These are phyloP conservation scores for Ginglymostoma cirratum DNA, from an alignment of 2,113 vertebrate genomes.

Conservation along the genomic window DNA sequence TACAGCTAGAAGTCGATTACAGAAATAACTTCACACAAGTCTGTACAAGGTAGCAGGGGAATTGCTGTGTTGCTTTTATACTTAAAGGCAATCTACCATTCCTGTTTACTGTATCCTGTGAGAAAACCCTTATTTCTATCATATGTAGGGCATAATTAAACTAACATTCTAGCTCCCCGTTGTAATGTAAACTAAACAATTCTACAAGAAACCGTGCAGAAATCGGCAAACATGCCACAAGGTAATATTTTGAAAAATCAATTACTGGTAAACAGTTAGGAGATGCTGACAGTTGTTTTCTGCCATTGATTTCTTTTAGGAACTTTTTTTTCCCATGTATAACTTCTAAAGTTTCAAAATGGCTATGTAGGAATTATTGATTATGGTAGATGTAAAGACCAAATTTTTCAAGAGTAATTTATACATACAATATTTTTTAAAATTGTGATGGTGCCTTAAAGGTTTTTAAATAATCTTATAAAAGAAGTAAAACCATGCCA, in stretches of 20 bases:
- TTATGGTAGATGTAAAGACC: neutral
- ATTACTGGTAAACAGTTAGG: neutral
- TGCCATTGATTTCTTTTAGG: neutral
- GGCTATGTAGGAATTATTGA: neutral
- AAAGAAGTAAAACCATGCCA: neutral
- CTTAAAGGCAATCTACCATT: neutral
- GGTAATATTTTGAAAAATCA: conserved; percentile 27
- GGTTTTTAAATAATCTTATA: neutral
- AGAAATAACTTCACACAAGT: neutral
- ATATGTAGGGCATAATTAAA: neutral
- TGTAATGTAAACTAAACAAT: conserved; percentile 3
- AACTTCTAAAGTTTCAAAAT: conserved; percentile 12
- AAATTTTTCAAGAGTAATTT: neutral
- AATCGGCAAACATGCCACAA: neutral
- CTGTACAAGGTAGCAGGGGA: neutral
- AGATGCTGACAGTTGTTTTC: conserved; percentile 4
- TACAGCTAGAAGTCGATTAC: neutral
- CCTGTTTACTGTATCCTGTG: neutral
- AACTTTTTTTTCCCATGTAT: neutral
- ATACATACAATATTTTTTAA: neutral
- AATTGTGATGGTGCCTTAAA: neutral
- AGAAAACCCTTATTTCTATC: neutral
- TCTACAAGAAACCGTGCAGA: neutral
- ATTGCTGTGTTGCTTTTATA: neutral
- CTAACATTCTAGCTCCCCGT: neutral